Percentiles rank a stretch among this genome's conserved stretches.
These are phyloP conservation scores for Probosciger aterrimus DNA, from an alignment of 2,113 vertebrate genomes.

Conservation along the genomic window DNA sequence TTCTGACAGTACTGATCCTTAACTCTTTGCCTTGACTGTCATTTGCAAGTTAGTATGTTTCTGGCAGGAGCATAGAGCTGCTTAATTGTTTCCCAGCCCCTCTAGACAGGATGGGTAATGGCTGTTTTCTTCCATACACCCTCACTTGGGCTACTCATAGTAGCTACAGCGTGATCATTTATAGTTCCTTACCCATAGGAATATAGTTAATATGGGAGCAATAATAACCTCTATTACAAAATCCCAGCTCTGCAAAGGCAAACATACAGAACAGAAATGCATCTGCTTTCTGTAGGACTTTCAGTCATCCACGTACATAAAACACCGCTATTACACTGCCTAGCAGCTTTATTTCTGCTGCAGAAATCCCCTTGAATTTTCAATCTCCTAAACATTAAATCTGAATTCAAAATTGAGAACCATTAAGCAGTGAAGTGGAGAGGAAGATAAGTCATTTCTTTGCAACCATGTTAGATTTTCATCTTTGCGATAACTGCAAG, in stretches of 20 bases:
- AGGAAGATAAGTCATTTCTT: neutral
- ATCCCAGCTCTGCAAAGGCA: neutral
- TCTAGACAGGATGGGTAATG: neutral
- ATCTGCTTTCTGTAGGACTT: neutral
- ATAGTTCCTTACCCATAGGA: neutral
- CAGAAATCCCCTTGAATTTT: neutral
- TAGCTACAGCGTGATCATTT: neutral
- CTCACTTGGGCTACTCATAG: neutral
- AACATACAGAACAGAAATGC: neutral
- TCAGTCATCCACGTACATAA: neutral
- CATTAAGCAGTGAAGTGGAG: neutral
- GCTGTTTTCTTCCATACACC: neutral
- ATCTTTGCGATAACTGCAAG: neutral
- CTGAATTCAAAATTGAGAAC: neutral
- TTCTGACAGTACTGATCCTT: neutral
- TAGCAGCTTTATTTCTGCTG: neutral
- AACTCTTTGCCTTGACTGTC: neutral
- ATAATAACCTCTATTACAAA: neutral
- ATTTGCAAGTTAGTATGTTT: neutral
- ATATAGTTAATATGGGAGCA: neutral
- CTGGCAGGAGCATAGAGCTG: neutral
- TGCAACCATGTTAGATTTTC: neutral
- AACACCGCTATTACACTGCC: neutral
- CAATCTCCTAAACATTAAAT: neutral
- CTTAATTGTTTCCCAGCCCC: neutral